Evolutionary conservation across 2,888 invertebrate species (phyloP), one percentile per base, ranked within the genome.

Genomic region (Cerastis rubricosa): DNA sequence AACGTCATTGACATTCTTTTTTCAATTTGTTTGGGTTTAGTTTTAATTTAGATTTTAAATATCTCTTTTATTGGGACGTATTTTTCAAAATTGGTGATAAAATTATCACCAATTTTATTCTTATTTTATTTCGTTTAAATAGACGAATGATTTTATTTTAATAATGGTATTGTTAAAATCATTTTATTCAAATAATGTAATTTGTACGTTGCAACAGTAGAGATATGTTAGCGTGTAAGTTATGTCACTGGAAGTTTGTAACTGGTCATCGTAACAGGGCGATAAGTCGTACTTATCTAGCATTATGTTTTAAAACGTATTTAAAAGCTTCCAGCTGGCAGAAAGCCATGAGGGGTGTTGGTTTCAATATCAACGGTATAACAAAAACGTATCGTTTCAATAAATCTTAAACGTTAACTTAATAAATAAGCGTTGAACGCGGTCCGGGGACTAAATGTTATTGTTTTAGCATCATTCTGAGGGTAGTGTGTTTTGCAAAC

Each of bases 311-410:
- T 65, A 74, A 81, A 88, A 90, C 86, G 87, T 64, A 64, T 91
- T 89, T 90, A 94, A 94, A 95, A 95, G 93, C 96, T 96, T 96
- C 95, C 95, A 96, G 94, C 91, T 94, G 95, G 93, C 96, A 94
- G 92, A 92, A 95, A 95, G 96, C 96, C 96, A 96, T 92, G 88
- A 96, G 96, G 96, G 96, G 96, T 96, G 96, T 96, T 96, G 96
- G 96, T 96, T 96, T 89, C 91, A 93, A 94, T 94, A 94, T 94
- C 94, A 94, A 94, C 94, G 93, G 93, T 94, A 92, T 89, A 92
- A 93, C 94, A 94, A 94, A 95, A 96, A 95, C 92, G 96, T 96
- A 96, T 96, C 96, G 96, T 96, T 91, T 95, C 96, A 95, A 96
- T 94, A 95, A 93, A 93, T 92, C 87, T 92, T 89, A 92, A 92